Base-by-base conservation (phyloP, 2,888 invertebrate genomes). In the Flexamia atlantica region DNA sequence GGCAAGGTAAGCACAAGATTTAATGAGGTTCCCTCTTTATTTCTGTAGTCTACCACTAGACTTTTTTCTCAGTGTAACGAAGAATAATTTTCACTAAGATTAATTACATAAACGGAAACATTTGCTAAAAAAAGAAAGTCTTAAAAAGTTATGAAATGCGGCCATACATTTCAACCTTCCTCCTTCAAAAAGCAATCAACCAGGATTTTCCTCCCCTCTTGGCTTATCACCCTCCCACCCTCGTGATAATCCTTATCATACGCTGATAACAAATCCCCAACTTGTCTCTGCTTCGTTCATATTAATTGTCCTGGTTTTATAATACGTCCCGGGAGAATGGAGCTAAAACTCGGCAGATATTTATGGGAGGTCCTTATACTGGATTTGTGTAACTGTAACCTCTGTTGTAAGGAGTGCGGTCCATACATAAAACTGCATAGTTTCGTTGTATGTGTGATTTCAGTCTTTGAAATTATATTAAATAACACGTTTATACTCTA, bases 221-320 rank as follows among this genome's bases (percentile, higher is more conserved):
- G 3, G 9, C 57, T 7, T 57, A 10, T 3, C 23, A 3, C n/a
- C n/a, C n/a, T n/a, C n/a, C n/a, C 20, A 20, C 57, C 64, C 64
- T 28, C 4, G 64, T 64, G 64, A 64, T 64, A 64, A 64, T 64
- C 64, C 64, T 64, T 64, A 64, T 64, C 64, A 64, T 64, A 64
- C 30, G 64, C 64, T 30, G 64, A 64, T 64, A 64, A 64, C 64
- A 30, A 28, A 64, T 53, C 53, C 53, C 64, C 64, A 3, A 28
- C 28, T 30, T 28, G 64, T 64, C 64, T 64, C 64, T 64, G 5
- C 64, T 64, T 64, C 64, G 30, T 64, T 64, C 64, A 64, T 64
- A 64, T 64, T 64, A 64, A 64, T 64, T 64, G 64, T 64, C 30
- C 64, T 64, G 28, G 20, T 64, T 53, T 30, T 64, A 30, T 30